phyloP scores from a whole-genome alignment of 2,797 vertebrate genomes.

The Enteromius thamalakanensis region DNA sequence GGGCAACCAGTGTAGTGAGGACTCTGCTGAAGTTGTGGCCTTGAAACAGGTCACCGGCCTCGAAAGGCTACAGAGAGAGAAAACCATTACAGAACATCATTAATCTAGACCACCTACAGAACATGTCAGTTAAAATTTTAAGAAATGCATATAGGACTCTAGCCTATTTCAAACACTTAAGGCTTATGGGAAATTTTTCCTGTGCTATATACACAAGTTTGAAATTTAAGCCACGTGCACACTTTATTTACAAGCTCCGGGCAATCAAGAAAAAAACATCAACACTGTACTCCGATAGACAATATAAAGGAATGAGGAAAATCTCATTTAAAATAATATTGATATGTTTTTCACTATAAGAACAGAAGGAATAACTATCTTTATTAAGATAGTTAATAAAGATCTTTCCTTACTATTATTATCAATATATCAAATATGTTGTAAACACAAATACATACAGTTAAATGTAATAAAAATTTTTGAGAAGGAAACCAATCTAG shows the following conservation, averaged over 20 bases:
- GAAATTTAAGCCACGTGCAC: not conserved
- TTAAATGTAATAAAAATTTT: not conserved
- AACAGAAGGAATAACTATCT: not conserved
- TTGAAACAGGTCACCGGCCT: slow-evolving; percentile 93
- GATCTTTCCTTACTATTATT: too few species aligned
- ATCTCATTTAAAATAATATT: not conserved
- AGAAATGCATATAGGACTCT: not conserved
- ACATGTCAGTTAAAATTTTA: not conserved
- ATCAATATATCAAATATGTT: not conserved
- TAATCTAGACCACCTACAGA: not conserved
- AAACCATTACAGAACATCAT: slow-evolving; percentile 23
- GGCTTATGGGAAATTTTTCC: not conserved
- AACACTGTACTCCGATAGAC: not conserved
- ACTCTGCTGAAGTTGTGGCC: slow-evolving; percentile 95
- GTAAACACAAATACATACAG: too few species aligned
- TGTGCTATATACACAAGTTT: too few species aligned
- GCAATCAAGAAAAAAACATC: not conserved
- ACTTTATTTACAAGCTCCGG: not conserved
- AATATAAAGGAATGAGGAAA: not conserved
- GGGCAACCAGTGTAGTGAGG: slow-evolving; percentile 88
- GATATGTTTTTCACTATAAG: not conserved
- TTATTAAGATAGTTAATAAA: too few species aligned
- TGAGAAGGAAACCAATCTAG: not conserved
- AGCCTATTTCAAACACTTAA: not conserved
- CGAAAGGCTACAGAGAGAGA: slow-evolving; percentile 83